Conservation (phyloP, 2,113 vertebrate species). For the Panurus biarmicus region DNA sequence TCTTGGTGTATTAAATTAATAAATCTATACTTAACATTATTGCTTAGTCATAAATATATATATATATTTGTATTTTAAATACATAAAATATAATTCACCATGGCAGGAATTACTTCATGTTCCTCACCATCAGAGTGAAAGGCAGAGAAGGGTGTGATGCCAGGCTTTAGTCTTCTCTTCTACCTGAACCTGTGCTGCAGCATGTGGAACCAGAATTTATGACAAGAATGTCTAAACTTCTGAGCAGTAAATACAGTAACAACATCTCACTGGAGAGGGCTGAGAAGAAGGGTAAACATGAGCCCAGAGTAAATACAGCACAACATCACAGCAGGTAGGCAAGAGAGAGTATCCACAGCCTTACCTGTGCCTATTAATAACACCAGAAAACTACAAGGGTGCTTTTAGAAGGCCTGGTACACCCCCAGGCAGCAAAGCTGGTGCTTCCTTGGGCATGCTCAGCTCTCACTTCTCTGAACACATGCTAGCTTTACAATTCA, state of each 20-base stretch:
- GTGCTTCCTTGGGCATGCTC: not conserved
- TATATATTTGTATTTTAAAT: not conserved
- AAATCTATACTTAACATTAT: not conserved
- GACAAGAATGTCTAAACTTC: not conserved
- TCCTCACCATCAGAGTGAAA: not conserved
- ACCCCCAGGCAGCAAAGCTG: not conserved
- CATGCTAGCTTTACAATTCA: not conserved
- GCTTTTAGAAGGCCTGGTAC: not conserved
- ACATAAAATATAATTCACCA: not conserved
- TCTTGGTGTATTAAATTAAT: not conserved
- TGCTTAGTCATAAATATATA: not conserved
- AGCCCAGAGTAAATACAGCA: not conserved
- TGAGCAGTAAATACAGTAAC: not conserved
- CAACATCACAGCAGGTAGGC: not conserved
- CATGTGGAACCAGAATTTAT: not conserved
- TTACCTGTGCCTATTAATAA: not conserved
- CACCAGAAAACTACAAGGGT: not conserved
- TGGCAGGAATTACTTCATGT: not conserved
- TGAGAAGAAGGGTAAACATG: not conserved
- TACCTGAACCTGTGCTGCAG: not conserved
- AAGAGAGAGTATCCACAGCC: not conserved
- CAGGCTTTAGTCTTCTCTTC: not conserved
- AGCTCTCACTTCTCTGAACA: not conserved
- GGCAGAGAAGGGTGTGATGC: not conserved
- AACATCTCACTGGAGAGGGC: not conserved